These are phyloP conservation scores for Ceryle rudis DNA, from an alignment of 2,797 vertebrate genomes.

Conservation along the genomic window DNA sequence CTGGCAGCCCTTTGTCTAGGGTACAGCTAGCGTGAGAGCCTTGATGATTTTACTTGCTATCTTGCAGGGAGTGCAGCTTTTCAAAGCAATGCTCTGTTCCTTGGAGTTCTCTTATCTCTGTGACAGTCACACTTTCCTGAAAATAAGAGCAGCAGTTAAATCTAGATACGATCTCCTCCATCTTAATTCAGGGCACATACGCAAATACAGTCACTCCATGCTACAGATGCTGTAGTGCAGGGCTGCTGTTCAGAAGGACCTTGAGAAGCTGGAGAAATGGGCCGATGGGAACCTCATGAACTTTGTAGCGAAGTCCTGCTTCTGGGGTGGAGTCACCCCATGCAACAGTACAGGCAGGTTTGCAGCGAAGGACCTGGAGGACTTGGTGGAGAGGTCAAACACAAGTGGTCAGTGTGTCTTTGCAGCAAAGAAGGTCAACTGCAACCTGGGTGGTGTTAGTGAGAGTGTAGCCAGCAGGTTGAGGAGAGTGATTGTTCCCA, in stretches of 20 bases:
- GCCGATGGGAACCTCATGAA: not conserved
- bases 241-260: not conserved
- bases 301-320: not conserved
- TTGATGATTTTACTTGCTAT: not conserved
- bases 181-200: not conserved
- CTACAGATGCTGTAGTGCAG: not conserved
- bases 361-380: not conserved
- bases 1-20: not conserved
- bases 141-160: not conserved
- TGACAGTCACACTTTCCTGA: not conserved
- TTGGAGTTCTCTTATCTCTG: not conserved
- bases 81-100: not conserved
- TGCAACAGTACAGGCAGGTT: not conserved
- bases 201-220: not conserved
- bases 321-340: not conserved
- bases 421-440: not conserved
- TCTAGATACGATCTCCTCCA: not conserved
- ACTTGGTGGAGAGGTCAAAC: not conserved
- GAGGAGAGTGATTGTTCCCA: not conserved
- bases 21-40: not conserved
- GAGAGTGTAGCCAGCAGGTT: not conserved
- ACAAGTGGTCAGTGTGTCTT: not conserved
- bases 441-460: rapidly evolving
- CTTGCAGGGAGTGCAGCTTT: not conserved
- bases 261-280: not conserved